Evolutionary conservation across 2,113 vertebrate species (phyloP), one percentile per base, ranked within the genome.

Genomic region (Marcusenius ussheri): DNA sequence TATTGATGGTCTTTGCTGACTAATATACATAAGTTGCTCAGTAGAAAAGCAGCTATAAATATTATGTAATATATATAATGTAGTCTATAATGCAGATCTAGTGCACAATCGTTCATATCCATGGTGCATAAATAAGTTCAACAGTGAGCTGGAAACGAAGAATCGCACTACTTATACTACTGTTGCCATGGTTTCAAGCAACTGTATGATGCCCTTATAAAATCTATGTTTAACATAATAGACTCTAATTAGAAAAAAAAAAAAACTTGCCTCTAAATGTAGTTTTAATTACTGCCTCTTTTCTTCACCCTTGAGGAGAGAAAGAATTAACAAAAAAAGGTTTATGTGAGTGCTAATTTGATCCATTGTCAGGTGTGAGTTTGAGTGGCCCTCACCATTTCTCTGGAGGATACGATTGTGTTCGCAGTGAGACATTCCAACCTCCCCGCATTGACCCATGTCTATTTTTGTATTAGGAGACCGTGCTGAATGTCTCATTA

Each of bases 61-160:
- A 31, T 31, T 70, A 13, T 31, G 62, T 70, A 70, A 70, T 31
- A 70, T 70, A 70, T 70, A 70, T 70, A 31, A 70, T 70, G 27
- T 19, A 42, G 70, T 77, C 5, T 17, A 8, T 50, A 62, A 56
- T n/a, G 91, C 91, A 91, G 93, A 94, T 90, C 92, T 90, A 92
- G 91, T 91, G 49, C 91, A 74, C 93, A 95, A 95, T 94, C 94
- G 93, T 93, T 91, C 91, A 93, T 94, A 95, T 95, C 93, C 91
- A 94, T 94, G 92, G 91, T 93, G 91, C 89, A 92, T 91, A 19
- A 49, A 31, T 91, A 90, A 74, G 91, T 91, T 58, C 91, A 86
- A 92, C 88, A 94, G 94, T 95, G 94, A 94, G 93, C 89, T 39
- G 35, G 94, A 87, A 94, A 93, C 94, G 92, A 90, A 93, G 92